Conservation (phyloP, 2,797 vertebrate genomes). For the Channa striata region DNA sequence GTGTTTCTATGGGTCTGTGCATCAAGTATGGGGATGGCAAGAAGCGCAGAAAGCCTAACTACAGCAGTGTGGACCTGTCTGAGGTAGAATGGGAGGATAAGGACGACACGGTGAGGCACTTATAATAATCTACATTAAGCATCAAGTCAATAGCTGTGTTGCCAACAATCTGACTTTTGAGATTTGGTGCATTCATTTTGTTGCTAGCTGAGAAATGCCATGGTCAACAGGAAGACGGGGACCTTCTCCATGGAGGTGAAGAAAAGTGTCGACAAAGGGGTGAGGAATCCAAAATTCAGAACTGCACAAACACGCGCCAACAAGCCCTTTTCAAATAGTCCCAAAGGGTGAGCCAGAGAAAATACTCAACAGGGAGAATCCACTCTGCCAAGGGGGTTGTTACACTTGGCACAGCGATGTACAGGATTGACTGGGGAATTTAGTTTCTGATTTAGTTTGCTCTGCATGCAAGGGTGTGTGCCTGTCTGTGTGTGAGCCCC, state of each 20-base stretch:
- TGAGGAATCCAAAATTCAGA: slow-evolving; percentile 73
- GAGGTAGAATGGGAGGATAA: slow-evolving; percentile 99
- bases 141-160: background rate
- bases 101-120: slow-evolving; percentile 84
- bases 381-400: slow-evolving; percentile 62
- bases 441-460: slow-evolving; percentile 75
- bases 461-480: slow-evolving; percentile 69
- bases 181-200: slow-evolving; percentile 37
- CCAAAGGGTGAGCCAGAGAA: slow-evolving; percentile 49
- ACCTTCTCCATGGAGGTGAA: slow-evolving; percentile 98
- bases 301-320: slow-evolving; percentile 25
- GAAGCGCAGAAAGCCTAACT: slow-evolving; percentile 95
- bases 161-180: slow-evolving; percentile 10
- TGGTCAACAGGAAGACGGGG: slow-evolving; percentile 98
- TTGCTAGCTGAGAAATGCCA: slow-evolving; percentile 94
- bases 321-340: slow-evolving; percentile 36
- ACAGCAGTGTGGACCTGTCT: slow-evolving; percentile 97
- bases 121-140: slow-evolving; percentile 1
- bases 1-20: slow-evolving; percentile 39
- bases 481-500: slow-evolving; percentile 66
- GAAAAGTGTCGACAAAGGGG: slow-evolving; percentile 99
- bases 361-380: slow-evolving; percentile 58
- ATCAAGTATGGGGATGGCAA: slow-evolving; percentile 94
- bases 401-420: slow-evolving; percentile 65
- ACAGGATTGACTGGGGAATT: slow-evolving; percentile 72